These are phyloP conservation scores for Pemphigus obesinymphae DNA, from an alignment of 1,140 invertebrate species.

Conservation along the genomic window DNA sequence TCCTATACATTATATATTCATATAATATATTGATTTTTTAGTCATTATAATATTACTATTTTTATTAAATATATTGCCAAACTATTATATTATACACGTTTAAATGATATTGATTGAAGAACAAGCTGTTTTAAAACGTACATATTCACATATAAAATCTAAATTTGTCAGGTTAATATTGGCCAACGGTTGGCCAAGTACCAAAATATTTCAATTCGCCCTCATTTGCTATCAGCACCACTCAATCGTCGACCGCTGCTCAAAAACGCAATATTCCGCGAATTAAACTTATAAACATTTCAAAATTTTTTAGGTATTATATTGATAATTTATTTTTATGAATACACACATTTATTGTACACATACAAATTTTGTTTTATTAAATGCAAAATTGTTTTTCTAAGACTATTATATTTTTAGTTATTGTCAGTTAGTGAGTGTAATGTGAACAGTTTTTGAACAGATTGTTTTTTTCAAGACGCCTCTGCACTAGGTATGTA, in stretches of 20 bases:
- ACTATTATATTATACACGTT: not conserved
- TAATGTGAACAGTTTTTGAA: constrained; percentile 26
- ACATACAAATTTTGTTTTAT: not conserved
- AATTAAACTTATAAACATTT: constrained; percentile 30
- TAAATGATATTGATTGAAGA: constrained; percentile 31
- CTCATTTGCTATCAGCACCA: constrained; percentile 38
- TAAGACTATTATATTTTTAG: not conserved
- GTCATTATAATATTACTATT: not conserved
- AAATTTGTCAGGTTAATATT: constrained; percentile 40
- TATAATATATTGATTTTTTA: no score
- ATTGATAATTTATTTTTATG: constrained; percentile 3
- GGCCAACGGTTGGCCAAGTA: not conserved
- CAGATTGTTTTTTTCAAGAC: not conserved
- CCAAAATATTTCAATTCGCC: constrained; percentile 39
- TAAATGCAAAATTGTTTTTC: constrained; percentile 14
- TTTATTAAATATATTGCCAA: not conserved
- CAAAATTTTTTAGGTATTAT: constrained; percentile 21
- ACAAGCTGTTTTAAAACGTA: constrained; percentile 1
- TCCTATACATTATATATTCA: not conserved
- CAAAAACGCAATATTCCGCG: constrained; percentile 41
- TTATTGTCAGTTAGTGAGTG: constrained; percentile 8
- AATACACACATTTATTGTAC: not conserved
- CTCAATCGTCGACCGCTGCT: constrained; percentile 39
- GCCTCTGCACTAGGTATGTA: constrained; percentile 16
- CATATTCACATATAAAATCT: constrained; percentile 40